Conservation (phyloP, 2,888 invertebrate genomes). For the Drosophila anomelani region DNA sequence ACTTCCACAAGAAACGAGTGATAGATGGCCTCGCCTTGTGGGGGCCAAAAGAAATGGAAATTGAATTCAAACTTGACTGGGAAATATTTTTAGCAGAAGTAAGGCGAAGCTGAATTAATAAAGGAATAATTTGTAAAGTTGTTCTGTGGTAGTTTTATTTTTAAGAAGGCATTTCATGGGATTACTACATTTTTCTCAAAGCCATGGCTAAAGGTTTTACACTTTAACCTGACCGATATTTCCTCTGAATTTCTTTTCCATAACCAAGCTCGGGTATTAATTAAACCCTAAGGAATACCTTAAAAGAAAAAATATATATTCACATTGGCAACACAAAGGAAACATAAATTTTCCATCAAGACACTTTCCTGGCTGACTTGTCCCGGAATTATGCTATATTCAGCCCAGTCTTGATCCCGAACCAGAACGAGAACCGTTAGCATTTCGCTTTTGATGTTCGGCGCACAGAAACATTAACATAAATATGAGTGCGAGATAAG, state of each 20-base stretch:
- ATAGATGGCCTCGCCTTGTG: slow-evolving; percentile 28
- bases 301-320: slow-evolving; percentile 8
- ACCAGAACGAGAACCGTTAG: slow-evolving; percentile 43
- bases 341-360: slow-evolving; percentile 74
- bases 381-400: slow-evolving; percentile 19
- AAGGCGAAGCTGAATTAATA: not conserved
- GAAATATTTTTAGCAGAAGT: slow-evolving; percentile 7
- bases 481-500: slow-evolving; percentile 76
- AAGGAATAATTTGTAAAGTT: no score
- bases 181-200: not conserved
- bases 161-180: no score
- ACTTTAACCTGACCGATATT: slow-evolving; percentile 37
- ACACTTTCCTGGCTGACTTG: slow-evolving; percentile 63
- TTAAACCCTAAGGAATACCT: slow-evolving; percentile 43
- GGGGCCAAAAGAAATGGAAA: slow-evolving; percentile 39
- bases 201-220: slow-evolving; percentile 20
- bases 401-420: slow-evolving; percentile 12
- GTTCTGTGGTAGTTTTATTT: not conserved
- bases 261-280: slow-evolving; percentile 39
- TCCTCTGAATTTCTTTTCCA: not conserved
- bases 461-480: slow-evolving; percentile 72
- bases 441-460: slow-evolving; percentile 70
- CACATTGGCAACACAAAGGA: slow-evolving; percentile 64
- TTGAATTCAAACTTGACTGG: slow-evolving; percentile 31
- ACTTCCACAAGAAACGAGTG: slow-evolving; percentile 12